Base-by-base conservation (phyloP, 30 jellyfish, hydroid and myxozoan genomes). In the Pelagia noctiluca region DNA sequence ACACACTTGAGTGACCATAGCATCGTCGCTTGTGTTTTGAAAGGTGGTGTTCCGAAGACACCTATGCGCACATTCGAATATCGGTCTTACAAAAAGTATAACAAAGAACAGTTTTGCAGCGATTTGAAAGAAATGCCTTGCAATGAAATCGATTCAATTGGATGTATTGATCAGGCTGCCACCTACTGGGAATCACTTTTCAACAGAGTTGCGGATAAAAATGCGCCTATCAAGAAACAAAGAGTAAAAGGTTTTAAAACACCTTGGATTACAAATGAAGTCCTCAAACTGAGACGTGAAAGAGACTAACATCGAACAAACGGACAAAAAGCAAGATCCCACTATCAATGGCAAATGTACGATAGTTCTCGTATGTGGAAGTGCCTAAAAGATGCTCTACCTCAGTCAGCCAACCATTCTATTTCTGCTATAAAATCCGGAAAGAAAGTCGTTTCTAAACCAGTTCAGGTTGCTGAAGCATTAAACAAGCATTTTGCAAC, bases 251-350 rank as follows among this genome's bases (percentile, higher is more conserved):
- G 86, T 22, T 38, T 50, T 74, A 74, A 50, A 42, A 38, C 93
- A 83, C 93, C 88, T 69, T 83, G 93, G 93, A 48, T 66, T 38
- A 65, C 92, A 52, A 69, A 54, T 69, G 87, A 83, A 71, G 87
- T 85, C 89, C 89, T 85, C 11, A 48, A 85, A 62, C 84, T 85
- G 95, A 85, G 89, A 73, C 89, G 70, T 66, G 83, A 74, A 85
- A 85, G 89, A 85, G 30, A 73, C 89, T 85, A 74, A 85, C 85
- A 85, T 75, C 89, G 75, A 61, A 73, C 90, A 33, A 85, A 85
- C 85, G 96, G 49, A 85, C 89, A 84, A 63, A 72, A 74, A 85
- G 31, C 85, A 47, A 85, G 78, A 79, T 74, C 85, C 96, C 89
- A 36, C 84, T 85, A 74, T 65, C 90, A 75, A 50, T 85, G 90